Evolutionary conservation across 1,140 invertebrate species (phyloP).

Genomic region (Bombus sibiricus): DNA sequence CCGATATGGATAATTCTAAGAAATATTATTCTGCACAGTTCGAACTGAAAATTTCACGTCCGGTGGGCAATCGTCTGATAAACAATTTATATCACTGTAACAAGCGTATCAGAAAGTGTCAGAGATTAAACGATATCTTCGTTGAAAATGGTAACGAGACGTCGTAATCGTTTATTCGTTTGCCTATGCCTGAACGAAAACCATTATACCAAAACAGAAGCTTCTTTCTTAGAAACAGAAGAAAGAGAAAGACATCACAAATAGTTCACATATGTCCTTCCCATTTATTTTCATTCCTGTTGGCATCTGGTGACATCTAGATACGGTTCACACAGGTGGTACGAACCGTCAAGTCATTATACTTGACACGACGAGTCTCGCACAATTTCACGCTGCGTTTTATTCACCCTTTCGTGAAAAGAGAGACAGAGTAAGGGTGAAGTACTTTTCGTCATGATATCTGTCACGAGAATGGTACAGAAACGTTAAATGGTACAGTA

Average conservation of each 20-base stretch:
- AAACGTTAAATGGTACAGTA: neutral
- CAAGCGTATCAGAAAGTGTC: constrained; percentile 7
- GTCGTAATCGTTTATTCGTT: constrained; percentile 4
- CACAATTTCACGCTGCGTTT: constrained; percentile 33
- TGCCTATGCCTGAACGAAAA: neutral
- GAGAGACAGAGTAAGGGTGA: neutral
- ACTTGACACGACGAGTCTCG: constrained; percentile 16
- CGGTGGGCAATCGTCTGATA: neutral
- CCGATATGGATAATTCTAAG: neutral
- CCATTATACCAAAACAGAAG: neutral
- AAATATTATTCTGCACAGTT: neutral
- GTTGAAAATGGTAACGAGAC: constrained; percentile 33
- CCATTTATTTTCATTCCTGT: neutral
- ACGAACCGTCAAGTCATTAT: constrained; percentile 35
- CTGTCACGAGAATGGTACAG: neutral
- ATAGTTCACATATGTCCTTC: neutral
- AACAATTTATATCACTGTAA: constrained; percentile 8
- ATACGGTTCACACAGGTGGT: neutral
- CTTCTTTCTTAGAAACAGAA: too few relatives aligned
- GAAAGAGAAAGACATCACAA: neutral
- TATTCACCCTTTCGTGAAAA: constrained; percentile 19
- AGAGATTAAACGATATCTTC: constrained; percentile 28
- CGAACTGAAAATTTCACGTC: neutral
- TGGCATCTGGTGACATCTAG: neutral
- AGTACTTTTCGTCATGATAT: neutral